Evolutionary conservation across 1,140 invertebrate genomes (phyloP).

Genomic region (Heliconius nattereri): DNA sequence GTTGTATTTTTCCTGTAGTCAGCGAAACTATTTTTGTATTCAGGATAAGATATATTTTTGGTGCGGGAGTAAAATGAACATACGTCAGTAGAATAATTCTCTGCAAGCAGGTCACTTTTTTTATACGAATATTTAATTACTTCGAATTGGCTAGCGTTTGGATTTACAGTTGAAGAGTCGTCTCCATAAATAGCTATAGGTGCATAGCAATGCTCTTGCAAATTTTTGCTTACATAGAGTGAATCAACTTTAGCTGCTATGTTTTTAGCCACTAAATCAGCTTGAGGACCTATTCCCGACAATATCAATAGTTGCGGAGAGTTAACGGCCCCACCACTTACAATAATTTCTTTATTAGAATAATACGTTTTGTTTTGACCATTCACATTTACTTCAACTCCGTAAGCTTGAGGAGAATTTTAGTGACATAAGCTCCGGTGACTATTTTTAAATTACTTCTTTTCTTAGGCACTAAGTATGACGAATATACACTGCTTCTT

Average conservation of each 20-base stretch:
- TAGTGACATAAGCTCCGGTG: conserved; percentile 72
- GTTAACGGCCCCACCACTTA: conserved; percentile 43
- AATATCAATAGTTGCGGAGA: conserved; percentile 72
- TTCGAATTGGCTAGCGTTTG: conserved; percentile 40
- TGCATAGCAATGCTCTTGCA: conserved; percentile 82
- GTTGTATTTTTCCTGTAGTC: conserved; percentile 48
- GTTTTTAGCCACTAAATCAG: conserved; percentile 62
- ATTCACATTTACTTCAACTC: conserved; percentile 61
- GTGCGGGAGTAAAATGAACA: conserved; percentile 55
- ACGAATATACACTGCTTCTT: conserved; percentile 79
- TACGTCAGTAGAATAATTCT: conserved; percentile 47
- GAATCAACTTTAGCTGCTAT: conserved; percentile 81
- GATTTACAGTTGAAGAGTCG: conserved; percentile 39
- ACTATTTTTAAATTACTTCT: conserved; percentile 82
- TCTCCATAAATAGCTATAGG: conserved; percentile 56
- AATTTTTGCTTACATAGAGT: conserved; percentile 86
- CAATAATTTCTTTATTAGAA: conserved; percentile 80
- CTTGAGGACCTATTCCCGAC: conserved; percentile 54
- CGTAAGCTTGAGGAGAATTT: conserved; percentile 60
- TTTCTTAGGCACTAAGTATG: conserved; percentile 82
- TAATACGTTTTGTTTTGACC: conserved; percentile 50
- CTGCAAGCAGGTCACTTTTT: conserved; percentile 53
- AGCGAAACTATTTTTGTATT: conserved; percentile 60
- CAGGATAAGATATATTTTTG: conserved; percentile 50
- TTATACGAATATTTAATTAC: conserved; percentile 60